Base-by-base conservation (phyloP, 2,797 vertebrate genomes). In the Uromys caudimaculatus region DNA sequence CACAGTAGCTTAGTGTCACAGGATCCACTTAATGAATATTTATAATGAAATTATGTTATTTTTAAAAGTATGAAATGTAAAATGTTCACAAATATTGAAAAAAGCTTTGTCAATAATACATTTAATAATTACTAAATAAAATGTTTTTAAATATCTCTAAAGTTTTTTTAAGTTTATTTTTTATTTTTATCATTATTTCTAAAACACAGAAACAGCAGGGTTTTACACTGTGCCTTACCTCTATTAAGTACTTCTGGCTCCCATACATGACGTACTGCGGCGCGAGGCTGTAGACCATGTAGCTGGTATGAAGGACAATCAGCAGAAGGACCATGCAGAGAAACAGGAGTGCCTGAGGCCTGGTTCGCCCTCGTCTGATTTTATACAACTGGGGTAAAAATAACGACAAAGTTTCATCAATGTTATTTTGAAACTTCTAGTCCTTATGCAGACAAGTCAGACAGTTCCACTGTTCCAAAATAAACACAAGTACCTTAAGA, bases 181-280 rank as follows among this genome's bases (percentile, higher is more conserved):
- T 41, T 9, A 44, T 13, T 60, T 87, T 88, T 73, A 64, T 64
- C 8, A 50, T 17, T 38, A 47, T 50, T 38, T 50, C 32, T 91
- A 85, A 96, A 79, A 75, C 69, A 78, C 52, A 50, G 73, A 88
- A 82, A 82, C 29, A 85, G 82, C 47, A 11, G 71, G 44, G 23
- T 58, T 92, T 50, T n/a, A 81, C 56, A 89, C 52, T 78, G 10
- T 44, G 16, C 7, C 99, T 99, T 97, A 99, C 99, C 99, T 99
- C 99, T 87, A 98, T 96, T 78, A 99, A 97, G 97, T 99, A 99
- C 95, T 99, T 99, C 98, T 99, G 99, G 98, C 99, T 99, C 98
- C 99, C 99, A 89, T 99, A 99, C 99, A 99, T 99, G 95, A 99
- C 99, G 78, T 99, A 99, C 90, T 99, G 99, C 7, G 99, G 99